Evolutionary conservation across 2,113 vertebrate species (phyloP), one percentile per base, ranked within the genome.

Genomic region (Ammodytes dubius): DNA sequence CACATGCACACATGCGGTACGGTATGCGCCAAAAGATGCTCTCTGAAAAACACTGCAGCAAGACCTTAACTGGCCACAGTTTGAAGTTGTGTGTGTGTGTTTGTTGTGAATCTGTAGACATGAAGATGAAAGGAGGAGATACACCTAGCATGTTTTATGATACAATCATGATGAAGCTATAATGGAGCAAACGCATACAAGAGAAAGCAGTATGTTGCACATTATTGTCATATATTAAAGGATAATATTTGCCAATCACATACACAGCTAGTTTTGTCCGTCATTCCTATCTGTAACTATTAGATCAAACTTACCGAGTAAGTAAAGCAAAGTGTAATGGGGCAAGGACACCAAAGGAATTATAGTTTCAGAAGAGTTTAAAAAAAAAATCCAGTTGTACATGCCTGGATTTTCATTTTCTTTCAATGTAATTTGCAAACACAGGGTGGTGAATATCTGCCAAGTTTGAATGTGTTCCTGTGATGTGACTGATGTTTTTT

Each of bases 1-100:
- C 11, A 37, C 73, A 76, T 61, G 15, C 13, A 17, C 14, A 72
- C 45, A 58, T 0, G 6, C 27, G 49, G 37, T 15, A 49, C 9
- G 59, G 17, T n/a, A 47, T 61, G 15, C 53, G 37, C 13, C 57
- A 57, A 76, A 43, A 27, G 47, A 57, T 73, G 49, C 40, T 14
- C 9, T 39, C 5, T 43, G 11, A 11, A 63, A 69, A 56, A n/a
- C 13, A n/a, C 0, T 6, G 42, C 0, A 57, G 35, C 12, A 15
- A 58, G 13, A 46, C 35, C 40, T 11, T 60, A 1, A 15, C 3
- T 14, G 2, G 3, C 39, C 7, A 19, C 2, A 27, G 17, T 17
- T 39, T 12, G 43, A 58, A 56, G 9, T 12, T 27, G n/a, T 37
- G 5, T 7, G 1, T n/a, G n/a, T 27, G 27, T 27, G 27, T 27